A percentile compares a stretch with the other conserved stretches of the same genome.
phyloP scores from a whole-genome alignment of 2,797 vertebrate genomes.

The Lepilemur septentrionalis region DNA sequence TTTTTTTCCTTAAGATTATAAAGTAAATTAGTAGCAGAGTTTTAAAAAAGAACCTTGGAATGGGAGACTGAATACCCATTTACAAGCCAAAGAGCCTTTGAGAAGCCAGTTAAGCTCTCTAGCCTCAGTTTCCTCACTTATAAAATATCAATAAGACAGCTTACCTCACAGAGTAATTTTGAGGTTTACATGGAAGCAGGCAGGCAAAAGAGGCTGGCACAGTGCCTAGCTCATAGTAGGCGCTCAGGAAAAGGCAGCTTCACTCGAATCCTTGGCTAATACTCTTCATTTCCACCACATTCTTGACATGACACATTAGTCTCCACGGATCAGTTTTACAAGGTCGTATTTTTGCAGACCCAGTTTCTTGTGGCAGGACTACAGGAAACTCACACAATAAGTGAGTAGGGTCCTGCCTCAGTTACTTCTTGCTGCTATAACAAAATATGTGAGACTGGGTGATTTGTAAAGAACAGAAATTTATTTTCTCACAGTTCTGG shows the following conservation, averaged over 20 bases:
- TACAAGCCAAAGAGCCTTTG: not conserved
- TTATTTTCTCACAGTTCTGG: not conserved
- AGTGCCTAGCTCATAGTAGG: not conserved
- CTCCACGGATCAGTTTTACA: not conserved
- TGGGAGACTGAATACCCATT: not conserved
- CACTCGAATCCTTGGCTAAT: not conserved
- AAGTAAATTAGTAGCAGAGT: not conserved
- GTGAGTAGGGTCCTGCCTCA: not conserved
- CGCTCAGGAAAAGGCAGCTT: not conserved
- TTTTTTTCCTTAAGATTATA: not conserved
- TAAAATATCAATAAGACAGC: not conserved
- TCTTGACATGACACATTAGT: accelerated
- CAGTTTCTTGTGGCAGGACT: not conserved
- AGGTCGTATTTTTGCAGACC: not conserved
- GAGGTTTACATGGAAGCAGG: not conserved
- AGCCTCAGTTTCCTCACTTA: not conserved
- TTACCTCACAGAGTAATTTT: not conserved
- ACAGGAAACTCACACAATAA: not conserved
- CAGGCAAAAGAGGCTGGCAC: not conserved
- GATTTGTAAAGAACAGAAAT: not conserved
- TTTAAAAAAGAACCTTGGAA: not conserved
- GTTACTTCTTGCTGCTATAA: not conserved
- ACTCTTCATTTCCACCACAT: not conserved
- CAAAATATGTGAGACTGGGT: not conserved
- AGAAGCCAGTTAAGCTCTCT: not conserved